Evolutionary conservation across 2,888 invertebrate species (phyloP).

Genomic region (Drosophila bunnanda): DNA sequence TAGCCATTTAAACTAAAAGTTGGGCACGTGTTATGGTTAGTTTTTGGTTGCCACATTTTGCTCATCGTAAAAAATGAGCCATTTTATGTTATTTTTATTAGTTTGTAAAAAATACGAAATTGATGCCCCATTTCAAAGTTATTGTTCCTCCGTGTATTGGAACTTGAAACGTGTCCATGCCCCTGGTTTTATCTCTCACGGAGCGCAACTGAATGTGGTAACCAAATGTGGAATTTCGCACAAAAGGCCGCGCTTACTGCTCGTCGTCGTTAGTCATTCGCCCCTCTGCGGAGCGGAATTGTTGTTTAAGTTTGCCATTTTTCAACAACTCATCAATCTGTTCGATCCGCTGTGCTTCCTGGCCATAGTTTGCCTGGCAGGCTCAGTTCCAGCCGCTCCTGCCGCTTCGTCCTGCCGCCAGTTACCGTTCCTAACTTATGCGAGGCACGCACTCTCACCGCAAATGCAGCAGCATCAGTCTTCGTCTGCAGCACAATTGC

Average conservation of each 20-base stretch:
- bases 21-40: background rate
- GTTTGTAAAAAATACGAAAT: constrained; percentile 3
- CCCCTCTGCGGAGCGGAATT: constrained; percentile 57
- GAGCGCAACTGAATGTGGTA: background rate
- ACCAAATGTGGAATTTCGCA: constrained; percentile 32
- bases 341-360: constrained; percentile 52
- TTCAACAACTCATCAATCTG: constrained; percentile 81
- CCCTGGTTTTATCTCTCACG: background rate
- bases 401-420: constrained; percentile 23
- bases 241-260: constrained; percentile 16
- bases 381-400: constrained; percentile 14
- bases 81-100: constrained; percentile 6
- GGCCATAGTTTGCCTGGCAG: constrained; percentile 48
- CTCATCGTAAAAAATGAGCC: background rate
- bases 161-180: background rate
- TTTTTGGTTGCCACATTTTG: background rate
- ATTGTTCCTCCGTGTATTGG: constrained; percentile 3
- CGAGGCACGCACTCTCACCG: constrained; percentile 77
- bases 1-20: background rate
- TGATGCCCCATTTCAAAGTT: constrained; percentile 7
- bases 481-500: constrained; percentile 62
- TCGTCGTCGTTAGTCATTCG: constrained; percentile 48
- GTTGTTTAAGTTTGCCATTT: constrained; percentile 80
- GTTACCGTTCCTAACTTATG: constrained; percentile 70
- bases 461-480: constrained; percentile 78